These are phyloP conservation scores for Chionomys nivalis DNA, from an alignment of 2,113 vertebrate species.

Conservation along the genomic window DNA sequence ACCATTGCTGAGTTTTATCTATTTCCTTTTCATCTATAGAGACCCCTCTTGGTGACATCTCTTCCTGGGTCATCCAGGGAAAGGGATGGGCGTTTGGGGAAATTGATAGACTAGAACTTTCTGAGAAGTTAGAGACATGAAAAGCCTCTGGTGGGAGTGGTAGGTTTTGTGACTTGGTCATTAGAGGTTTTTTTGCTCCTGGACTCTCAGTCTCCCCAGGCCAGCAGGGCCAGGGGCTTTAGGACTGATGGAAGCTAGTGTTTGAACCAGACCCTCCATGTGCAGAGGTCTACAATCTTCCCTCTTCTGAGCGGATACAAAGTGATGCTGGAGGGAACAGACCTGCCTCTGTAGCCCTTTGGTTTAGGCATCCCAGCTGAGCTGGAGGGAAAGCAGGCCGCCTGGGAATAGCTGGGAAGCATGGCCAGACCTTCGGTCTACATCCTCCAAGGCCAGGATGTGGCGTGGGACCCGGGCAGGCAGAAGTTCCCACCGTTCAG, in stretches of 20 bases:
- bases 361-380: slow-evolving; percentile 44
- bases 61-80: not conserved
- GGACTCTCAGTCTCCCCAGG: no score
- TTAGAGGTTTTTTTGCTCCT: not conserved
- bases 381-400: slow-evolving; percentile 41
- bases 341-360: not conserved
- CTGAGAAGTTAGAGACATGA: not conserved
- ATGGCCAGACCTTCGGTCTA: slow-evolving; percentile 48
- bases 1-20: rapidly evolving
- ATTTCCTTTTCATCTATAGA: rapidly evolving
- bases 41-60: not conserved
- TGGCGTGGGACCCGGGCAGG: slow-evolving; percentile 76
- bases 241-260: not conserved
- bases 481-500: slow-evolving; percentile 72
- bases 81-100: not conserved
- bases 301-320: not conserved
- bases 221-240: not conserved
- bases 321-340: not conserved
- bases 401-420: slow-evolving; percentile 73
- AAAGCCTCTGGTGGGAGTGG: not conserved
- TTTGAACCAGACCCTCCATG: not conserved
- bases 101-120: not conserved
- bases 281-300: not conserved
- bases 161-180: not conserved
- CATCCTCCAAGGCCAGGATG: slow-evolving; percentile 76